Evolutionary conservation across 1,140 invertebrate genomes (phyloP).

Genomic region (Andrena cerasifolii): DNA sequence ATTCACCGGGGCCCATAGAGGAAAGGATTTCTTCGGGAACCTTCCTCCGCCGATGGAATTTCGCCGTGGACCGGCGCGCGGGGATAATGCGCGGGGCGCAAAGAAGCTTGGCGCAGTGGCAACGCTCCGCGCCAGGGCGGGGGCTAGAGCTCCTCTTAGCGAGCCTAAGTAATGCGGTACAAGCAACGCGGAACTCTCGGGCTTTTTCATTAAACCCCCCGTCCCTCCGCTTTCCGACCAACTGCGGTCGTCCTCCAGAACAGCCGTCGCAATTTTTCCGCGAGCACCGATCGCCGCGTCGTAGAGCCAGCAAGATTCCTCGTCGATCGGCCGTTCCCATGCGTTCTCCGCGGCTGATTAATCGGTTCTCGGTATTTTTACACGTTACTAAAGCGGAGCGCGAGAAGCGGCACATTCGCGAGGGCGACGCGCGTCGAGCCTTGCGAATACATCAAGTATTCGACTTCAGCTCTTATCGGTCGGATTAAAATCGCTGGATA

Average conservation of each 20-base stretch:
- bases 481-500: neutral
- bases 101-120: neutral
- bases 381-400: neutral
- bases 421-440: too few relatives aligned
- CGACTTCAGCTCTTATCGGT: neutral
- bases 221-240: too few relatives aligned
- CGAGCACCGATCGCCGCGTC: neutral
- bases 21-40: constrained; percentile 19
- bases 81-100: neutral
- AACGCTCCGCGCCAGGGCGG: neutral
- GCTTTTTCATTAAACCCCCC: neutral
- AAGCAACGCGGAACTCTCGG: neutral
- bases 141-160: neutral
- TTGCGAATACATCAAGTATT: too few relatives aligned
- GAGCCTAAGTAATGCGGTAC: neutral
- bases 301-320: neutral
- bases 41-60: neutral
- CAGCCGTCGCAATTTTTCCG: neutral
- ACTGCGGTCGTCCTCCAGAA: neutral
- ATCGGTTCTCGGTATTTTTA: constrained; percentile 12
- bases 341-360: neutral
- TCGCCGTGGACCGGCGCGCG: neutral
- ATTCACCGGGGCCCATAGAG: constrained; percentile 25
- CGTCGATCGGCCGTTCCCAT: neutral
- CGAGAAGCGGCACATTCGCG: too few relatives aligned